phyloP scores from a whole-genome alignment of 2,797 vertebrate genomes.

The Salarias fasciatus region DNA sequence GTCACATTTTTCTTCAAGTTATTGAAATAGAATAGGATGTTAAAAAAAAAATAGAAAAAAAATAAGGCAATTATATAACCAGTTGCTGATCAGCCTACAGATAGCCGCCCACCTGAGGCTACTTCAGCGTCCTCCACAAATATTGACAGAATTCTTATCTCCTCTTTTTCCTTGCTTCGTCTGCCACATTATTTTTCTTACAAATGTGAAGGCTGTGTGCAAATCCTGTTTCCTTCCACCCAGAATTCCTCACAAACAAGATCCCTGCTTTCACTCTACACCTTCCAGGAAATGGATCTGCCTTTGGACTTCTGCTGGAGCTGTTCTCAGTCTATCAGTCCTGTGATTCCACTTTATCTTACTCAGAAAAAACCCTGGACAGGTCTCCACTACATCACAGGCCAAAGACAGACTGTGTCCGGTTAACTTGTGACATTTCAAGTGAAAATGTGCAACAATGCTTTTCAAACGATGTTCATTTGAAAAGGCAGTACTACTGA shows the following conservation, averaged over 20 bases:
- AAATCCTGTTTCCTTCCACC: conserved; percentile 29
- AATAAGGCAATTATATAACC: conserved; percentile 78
- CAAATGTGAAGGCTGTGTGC: conserved; percentile 53
- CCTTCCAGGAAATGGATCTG: conserved; percentile 46
- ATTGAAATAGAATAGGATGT: conserved; percentile 74
- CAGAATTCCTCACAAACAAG: conserved; percentile 27
- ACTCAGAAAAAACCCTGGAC: too few relatives aligned
- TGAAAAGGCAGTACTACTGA: too few relatives aligned
- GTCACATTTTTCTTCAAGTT: conserved; percentile 76
- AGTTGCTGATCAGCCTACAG: conserved; percentile 73
- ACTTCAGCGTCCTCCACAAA: conserved; percentile 74
- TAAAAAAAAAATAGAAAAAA: conserved; percentile 46
- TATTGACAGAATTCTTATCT: conserved; percentile 77
- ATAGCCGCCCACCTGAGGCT: conserved; percentile 78
- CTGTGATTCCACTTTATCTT: too few relatives aligned
- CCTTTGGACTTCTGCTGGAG: conserved; percentile 39
- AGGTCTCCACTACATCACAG: too few relatives aligned
- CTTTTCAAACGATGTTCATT: too few relatives aligned
- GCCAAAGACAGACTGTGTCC: too few relatives aligned
- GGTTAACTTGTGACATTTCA: too few relatives aligned
- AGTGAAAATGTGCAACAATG: too few relatives aligned
- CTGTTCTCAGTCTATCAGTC: too few relatives aligned
- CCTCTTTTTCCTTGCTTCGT: conserved; percentile 14
- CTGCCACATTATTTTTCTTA: conserved; percentile 50
- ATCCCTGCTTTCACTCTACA: conserved; percentile 31